These are phyloP conservation scores for Parazoanthus darwini DNA, from an alignment of 92 coral and sea anemone genomes.

Conservation along the genomic window DNA sequence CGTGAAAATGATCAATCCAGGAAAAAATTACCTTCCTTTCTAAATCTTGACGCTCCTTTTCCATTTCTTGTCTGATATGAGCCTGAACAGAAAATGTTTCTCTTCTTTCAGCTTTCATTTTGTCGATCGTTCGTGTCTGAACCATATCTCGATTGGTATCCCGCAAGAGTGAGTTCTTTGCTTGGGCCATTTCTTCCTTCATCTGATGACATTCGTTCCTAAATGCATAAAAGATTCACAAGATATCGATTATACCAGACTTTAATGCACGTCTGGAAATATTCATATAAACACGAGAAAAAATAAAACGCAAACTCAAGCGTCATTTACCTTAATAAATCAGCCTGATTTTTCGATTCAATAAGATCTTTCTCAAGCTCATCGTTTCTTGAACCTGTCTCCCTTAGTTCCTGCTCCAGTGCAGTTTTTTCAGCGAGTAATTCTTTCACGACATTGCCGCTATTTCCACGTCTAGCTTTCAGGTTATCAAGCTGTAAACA, in stretches of 20 bases:
- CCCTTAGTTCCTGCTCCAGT: conserved; percentile 36
- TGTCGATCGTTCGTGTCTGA: conserved; percentile 66
- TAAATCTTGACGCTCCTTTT: conserved; percentile 49
- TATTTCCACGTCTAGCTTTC: conserved; percentile 4
- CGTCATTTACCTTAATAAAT: background rate
- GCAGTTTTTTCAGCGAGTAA: conserved; percentile 34
- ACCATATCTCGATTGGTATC: conserved; percentile 71
- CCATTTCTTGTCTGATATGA: conserved; percentile 61
- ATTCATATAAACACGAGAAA: too few relatives aligned
- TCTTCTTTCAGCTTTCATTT: conserved; percentile 69
- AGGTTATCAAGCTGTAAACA: background rate
- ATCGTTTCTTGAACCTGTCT: conserved; percentile 12
- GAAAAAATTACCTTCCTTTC: conserved; percentile 54
- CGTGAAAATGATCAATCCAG: background rate
- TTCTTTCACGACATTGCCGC: conserved; percentile 33
- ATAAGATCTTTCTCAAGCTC: conserved; percentile 45
- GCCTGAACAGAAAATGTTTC: conserved; percentile 71
- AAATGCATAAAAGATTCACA: background rate
- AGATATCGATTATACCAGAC: background rate
- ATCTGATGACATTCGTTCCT: conserved; percentile 50
- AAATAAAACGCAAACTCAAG: too few relatives aligned
- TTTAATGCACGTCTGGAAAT: background rate
- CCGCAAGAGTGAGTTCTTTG: conserved; percentile 57
- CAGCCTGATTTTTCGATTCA: conserved; percentile 17
- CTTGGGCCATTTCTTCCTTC: conserved; percentile 58